Conservation (phyloP, 37 sponge, comb jelly and placozoan species). For the Haliclona indistincta region DNA sequence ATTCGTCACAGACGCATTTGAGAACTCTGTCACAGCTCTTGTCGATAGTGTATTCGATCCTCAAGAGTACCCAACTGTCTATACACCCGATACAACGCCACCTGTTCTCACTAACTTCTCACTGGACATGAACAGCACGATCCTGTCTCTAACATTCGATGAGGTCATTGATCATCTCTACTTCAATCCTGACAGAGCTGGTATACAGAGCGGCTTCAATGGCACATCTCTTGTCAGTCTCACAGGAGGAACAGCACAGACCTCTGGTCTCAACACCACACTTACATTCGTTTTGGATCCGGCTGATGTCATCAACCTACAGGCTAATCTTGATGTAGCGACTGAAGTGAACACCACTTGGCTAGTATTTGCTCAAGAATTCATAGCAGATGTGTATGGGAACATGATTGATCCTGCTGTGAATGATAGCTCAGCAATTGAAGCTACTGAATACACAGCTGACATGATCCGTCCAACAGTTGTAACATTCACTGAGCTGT, state of each 20-base stretch:
- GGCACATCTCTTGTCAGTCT: constrained; percentile 26
- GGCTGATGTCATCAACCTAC: constrained; percentile 58
- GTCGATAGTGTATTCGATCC: constrained; percentile 27
- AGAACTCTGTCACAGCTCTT: constrained; percentile 50
- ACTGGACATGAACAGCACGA: constrained; percentile 57
- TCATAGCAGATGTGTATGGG: constrained; percentile 61
- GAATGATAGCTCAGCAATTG: constrained; percentile 52
- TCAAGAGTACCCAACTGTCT: constrained; percentile 7
- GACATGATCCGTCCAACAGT: constrained; percentile 65
- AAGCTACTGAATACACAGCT: constrained; percentile 34
- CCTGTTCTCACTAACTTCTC: constrained; percentile 59
- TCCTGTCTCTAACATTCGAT: constrained; percentile 67
- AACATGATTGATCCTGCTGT: constrained; percentile 28
- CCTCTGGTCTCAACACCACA: constrained; percentile 25
- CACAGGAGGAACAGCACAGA: constrained; percentile 31
- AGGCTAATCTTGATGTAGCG: constrained; percentile 75
- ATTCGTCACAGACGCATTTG: constrained; percentile 71
- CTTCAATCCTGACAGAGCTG: constrained; percentile 38
- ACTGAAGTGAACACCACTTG: constrained; percentile 58
- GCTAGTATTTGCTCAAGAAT: constrained; percentile 39
- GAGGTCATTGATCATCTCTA: constrained; percentile 64
- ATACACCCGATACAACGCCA: constrained; percentile 49
- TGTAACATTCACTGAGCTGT: constrained; percentile 50
- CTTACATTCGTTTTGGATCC: constrained; percentile 32
- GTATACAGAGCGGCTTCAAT: constrained; percentile 38